Base-by-base conservation (phyloP, 2,888 invertebrate genomes). In the Syrista parreyssii region DNA sequence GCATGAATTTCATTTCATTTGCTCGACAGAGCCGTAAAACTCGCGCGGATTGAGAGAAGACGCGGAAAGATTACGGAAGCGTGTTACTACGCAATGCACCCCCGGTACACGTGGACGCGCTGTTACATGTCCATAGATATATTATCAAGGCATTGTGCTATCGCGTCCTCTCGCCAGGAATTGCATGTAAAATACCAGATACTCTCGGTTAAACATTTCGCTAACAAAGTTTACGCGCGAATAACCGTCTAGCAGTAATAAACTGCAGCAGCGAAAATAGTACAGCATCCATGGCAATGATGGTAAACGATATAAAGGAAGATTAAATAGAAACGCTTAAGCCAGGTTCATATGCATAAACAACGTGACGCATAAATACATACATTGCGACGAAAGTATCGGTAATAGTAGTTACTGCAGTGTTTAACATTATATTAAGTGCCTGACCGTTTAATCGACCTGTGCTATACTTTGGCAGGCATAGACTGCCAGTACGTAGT, bases 1-100 rank as follows among this genome's bases (percentile, higher is more conserved):
- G 86, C 88, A 89, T 89, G 88, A 87, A 89, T 88, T 89, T 88
- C 88, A 89, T 89, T 89, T 87, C 84, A 86, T 86, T 88, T 87
- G 85, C 85, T 83, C 85, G 82, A 84, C 84, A 83, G 83, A 82
- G 83, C 85, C 82, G 79, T 86, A 86, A 87, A 88, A 82, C 86
- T 73, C 77, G 75, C 68, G 73, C 55, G 78, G 75, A 78, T 78
- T 73, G 78, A 78, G 78, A 78, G 75, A 75, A 75, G 72, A 78
- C 71, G 75, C 69, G 75, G 69, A 78, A 78, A 78, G 78, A 75
- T 78, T 78, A 76, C 73, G 12, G 75, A 32, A 71, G 31, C 31
- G 71, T 31, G 71, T 31, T 55, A 55, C 55, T 23, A 15, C 23
- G 55, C 23, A 55, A 55, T 55, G 55, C 23, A 23, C 23, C 9